Evolutionary conservation across 2,113 vertebrate genomes (phyloP), one percentile per base, ranked within the genome.

Genomic region (Aphelocoma coerulescens): DNA sequence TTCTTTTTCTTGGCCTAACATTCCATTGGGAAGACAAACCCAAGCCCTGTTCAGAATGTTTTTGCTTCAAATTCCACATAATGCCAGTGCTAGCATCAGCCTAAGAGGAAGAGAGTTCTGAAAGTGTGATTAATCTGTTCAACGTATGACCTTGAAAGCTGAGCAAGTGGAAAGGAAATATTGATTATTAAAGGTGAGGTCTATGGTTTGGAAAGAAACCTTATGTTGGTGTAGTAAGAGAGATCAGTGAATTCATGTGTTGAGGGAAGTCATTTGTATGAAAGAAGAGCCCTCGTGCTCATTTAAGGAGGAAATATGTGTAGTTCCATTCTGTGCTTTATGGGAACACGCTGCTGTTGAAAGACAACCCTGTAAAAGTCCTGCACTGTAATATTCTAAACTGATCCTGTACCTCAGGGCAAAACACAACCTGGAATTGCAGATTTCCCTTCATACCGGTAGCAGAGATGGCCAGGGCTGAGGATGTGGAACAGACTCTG

Each of bases 1-100:
- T 94, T 95, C 94, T 96, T 97, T 97, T 96, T 95, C 88, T 96
- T 95, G 94, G 96, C 86, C 69, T 87, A 94, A 35, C 54, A 51
- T 91, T 85, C 93, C 92, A 82, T 66, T 0, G 1, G 52, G 80
- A 92, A 86, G 96, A 94, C 83, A 95, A 96, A 93, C 52, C 30
- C 35, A 71, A 92, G 88, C 58, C 58, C 92, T 92, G 62, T 91
- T 96, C 37, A 2, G 57, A 65, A 61, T 89, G 69, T 11, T 94
- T 96, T 93, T 95, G 46, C 91, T 93, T 61, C 68, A 59, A 76
- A 94, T 95, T 95, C 88, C 94, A 30, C 51, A 22, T 73, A 92
- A 87, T 75, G 54, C 68, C 88, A 44, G 49, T 48, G 37, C 61
- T 93, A 93, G 65, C 79, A 81, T 88, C 92, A 92, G 44, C 44